Conservation (phyloP, 2,113 vertebrate species). For the Cromileptes altivelis region DNA sequence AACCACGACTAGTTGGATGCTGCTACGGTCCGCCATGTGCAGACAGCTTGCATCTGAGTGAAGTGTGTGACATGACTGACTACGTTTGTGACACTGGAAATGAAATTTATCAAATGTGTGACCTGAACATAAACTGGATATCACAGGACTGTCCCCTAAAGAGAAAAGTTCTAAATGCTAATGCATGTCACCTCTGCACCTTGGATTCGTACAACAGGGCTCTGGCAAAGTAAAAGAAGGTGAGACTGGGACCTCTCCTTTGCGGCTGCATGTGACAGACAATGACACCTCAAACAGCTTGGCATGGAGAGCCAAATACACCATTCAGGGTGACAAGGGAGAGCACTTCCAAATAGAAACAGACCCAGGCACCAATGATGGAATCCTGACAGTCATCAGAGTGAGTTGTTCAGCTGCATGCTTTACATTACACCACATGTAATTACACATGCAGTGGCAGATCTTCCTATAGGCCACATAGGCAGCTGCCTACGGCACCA, state of each 20-base stretch:
- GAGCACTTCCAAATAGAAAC: conserved; percentile 65
- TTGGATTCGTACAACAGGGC: conserved; percentile 41
- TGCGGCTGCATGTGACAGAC: conserved; percentile 69
- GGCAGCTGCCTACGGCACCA: no score
- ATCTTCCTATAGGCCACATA: no score
- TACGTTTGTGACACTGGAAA: no score
- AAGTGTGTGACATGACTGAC: no score
- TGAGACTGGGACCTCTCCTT: conserved; percentile 31
- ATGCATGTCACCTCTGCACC: not conserved
- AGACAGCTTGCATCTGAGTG: no score
- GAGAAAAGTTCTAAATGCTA: no score
- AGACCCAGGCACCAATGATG: conserved; percentile 75
- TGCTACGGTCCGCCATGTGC: no score
- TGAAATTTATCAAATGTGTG: no score
- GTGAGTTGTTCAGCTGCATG: conserved; percentile 32
- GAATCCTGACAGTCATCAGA: conserved; percentile 72
- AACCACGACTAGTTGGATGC: no score
- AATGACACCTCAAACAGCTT: conserved; percentile 46
- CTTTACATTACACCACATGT: conserved; percentile 14
- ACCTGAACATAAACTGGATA: no score
- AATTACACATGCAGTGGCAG: not conserved
- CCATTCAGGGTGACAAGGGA: conserved; percentile 36
- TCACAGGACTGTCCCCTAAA: no score
- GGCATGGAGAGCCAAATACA: conserved; percentile 72
- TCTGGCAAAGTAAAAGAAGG: conserved; percentile 62